Conservation (phyloP, 2,888 invertebrate species). For the Drosophila suboccidentalis region DNA sequence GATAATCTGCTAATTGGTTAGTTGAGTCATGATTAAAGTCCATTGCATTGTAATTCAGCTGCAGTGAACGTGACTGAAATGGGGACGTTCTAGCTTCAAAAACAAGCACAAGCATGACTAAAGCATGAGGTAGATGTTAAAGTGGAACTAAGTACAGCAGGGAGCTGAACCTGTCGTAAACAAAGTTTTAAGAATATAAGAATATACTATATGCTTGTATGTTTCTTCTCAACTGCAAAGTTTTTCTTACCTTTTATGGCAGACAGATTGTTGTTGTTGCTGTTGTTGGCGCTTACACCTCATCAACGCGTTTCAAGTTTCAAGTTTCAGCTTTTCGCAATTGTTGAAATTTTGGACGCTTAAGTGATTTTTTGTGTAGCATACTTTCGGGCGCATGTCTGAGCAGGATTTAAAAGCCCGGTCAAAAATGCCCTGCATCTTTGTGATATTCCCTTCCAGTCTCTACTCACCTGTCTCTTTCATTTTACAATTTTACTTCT, state of each 20-base stretch:
- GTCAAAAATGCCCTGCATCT: constrained; percentile 24
- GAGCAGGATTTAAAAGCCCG: constrained; percentile 26
- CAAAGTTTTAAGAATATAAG: constrained; percentile 50
- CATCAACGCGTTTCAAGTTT: constrained; percentile 32
- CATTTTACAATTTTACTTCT: background rate
- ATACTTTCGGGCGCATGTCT: constrained; percentile 53
- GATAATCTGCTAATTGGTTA: background rate
- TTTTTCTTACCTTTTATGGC: constrained; percentile 56
- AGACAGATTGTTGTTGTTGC: constrained; percentile 37
- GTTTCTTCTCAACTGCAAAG: constrained; percentile 58
- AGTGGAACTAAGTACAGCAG: background rate
- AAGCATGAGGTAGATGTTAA: background rate
- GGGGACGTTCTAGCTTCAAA: background rate
- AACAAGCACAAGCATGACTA: constrained; percentile 1
- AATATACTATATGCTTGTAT: constrained; percentile 26
- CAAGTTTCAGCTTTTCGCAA: constrained; percentile 46
- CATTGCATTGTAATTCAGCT: background rate
- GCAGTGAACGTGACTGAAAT: background rate
- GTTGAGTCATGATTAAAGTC: constrained; percentile 1
- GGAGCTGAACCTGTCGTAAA: constrained; percentile 28
- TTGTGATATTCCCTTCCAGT: background rate
- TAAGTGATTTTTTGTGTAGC: constrained; percentile 77
- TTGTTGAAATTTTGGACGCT: constrained; percentile 64
- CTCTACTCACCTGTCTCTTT: background rate
- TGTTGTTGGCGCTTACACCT: constrained; percentile 34